Conservation (phyloP, 2,888 invertebrate species). For the Hydropsyche betteni region DNA sequence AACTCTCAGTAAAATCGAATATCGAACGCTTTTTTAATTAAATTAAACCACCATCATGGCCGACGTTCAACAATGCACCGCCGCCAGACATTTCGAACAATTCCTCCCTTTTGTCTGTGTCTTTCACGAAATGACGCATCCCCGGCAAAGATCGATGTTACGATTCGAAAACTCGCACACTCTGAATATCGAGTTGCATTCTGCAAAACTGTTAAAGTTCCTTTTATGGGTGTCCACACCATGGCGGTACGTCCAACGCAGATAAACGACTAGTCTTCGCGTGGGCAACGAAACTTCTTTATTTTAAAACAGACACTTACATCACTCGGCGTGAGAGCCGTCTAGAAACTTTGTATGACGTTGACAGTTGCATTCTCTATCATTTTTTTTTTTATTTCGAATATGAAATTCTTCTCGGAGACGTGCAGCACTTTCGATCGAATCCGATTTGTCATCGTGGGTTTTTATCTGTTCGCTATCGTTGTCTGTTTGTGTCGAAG, state of each 20-base stretch:
- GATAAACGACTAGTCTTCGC: constrained; percentile 2
- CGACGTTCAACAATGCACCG: too few relatives aligned
- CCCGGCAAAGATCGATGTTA: too few relatives aligned
- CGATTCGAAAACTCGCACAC: too few relatives aligned
- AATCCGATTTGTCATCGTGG: constrained; percentile 9
- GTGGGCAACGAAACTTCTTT: constrained; percentile 22
- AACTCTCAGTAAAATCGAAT: too few relatives aligned
- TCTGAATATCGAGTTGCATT: too few relatives aligned
- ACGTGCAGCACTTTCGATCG: not conserved
- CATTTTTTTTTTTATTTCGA: not conserved
- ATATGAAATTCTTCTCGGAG: not conserved
- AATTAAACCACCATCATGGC: too few relatives aligned
- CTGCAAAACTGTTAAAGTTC: too few relatives aligned
- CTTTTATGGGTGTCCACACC: not conserved
- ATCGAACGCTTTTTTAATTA: too few relatives aligned
- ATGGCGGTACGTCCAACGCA: constrained; percentile 2
- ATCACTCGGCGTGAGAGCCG: constrained; percentile 17
- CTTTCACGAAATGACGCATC: too few relatives aligned
- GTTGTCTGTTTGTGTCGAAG: constrained; percentile 2
- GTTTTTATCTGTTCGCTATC: constrained; percentile 5
- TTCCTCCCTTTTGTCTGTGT: too few relatives aligned
- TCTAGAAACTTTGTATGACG: not conserved
- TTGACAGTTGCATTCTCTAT: not conserved
- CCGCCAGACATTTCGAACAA: too few relatives aligned
- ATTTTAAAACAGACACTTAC: constrained; percentile 22